Evolutionary conservation across 1,140 invertebrate genomes (phyloP).

Genomic region (Mercenaria mercenaria): DNA sequence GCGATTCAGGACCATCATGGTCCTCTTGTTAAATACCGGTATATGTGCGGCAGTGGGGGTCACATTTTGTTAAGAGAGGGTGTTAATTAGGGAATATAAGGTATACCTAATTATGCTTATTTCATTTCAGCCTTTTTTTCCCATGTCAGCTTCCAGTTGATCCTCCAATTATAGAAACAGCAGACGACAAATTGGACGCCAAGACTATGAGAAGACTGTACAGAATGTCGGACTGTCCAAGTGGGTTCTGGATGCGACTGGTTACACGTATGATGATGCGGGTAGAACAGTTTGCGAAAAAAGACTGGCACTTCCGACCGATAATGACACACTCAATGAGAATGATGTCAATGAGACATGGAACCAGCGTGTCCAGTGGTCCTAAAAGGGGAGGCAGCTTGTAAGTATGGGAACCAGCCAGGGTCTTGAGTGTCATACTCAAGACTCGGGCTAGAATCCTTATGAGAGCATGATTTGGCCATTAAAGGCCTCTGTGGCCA

Average conservation of each 20-base stretch:
- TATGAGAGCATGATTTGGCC: no score
- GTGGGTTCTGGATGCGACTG: slow-evolving; percentile 98
- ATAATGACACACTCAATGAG: neutral
- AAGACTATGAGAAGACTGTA: slow-evolving; percentile 81
- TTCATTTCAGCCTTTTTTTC: slow-evolving; percentile 80
- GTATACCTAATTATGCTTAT: no score
- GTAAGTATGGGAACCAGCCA: no score
- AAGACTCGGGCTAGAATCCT: no score
- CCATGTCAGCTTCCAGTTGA: slow-evolving; percentile 75
- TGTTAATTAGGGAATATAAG: no score
- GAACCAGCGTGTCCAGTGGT: neutral
- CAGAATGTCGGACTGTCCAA: slow-evolving; percentile 96
- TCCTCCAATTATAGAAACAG: slow-evolving; percentile 66
- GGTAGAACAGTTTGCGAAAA: slow-evolving; percentile 67
- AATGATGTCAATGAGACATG: neutral
- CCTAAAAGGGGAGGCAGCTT: neutral
- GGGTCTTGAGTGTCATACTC: no score
- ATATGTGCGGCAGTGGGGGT: no score
- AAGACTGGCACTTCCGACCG: slow-evolving; percentile 48
- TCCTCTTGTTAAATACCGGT: no score
- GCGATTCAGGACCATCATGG: no score
- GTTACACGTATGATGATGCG: slow-evolving; percentile 86
- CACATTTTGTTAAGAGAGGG: no score
- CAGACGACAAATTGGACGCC: neutral
- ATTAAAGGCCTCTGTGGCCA: no score